These are phyloP conservation scores for Caenorhabditis sinica DNA, from an alignment of 2,888 invertebrate genomes.

Conservation along the genomic window DNA sequence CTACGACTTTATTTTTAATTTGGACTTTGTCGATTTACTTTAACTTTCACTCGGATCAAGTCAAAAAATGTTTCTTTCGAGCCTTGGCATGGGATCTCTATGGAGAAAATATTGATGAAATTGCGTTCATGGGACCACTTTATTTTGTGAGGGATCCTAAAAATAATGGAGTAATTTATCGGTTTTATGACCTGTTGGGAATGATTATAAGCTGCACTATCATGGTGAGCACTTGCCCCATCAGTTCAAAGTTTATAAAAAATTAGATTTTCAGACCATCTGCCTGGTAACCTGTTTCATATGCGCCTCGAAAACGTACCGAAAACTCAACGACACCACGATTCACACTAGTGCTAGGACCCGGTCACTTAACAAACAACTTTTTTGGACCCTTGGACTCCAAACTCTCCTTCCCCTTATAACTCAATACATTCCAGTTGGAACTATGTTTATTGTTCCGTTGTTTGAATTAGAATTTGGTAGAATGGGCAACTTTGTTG, in stretches of 20 bases:
- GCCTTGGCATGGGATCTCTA: constrained; percentile 26
- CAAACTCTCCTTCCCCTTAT: constrained; percentile 44
- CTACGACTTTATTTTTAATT: constrained; percentile 9
- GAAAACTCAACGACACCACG: constrained; percentile 33
- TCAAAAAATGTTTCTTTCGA: constrained; percentile 39
- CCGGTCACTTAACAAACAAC: constrained; percentile 36
- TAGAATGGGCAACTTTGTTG: constrained; percentile 36
- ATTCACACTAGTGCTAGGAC: constrained; percentile 41
- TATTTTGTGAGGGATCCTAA: constrained; percentile 26
- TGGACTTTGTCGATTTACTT: constrained; percentile 43
- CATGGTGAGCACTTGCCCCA: too few relatives aligned
- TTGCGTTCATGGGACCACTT: constrained; percentile 37
- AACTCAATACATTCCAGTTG: constrained; percentile 54
- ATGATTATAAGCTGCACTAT: constrained; percentile 28
- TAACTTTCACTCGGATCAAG: constrained; percentile 27
- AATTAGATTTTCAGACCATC: constrained; percentile 3
- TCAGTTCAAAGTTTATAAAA: too few relatives aligned
- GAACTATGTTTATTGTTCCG: constrained; percentile 41
- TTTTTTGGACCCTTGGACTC: constrained; percentile 51
- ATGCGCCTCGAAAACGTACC: constrained; percentile 45
- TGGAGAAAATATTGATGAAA: constrained; percentile 41
- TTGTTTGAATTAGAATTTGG: constrained; percentile 46
- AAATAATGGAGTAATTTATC: not conserved
- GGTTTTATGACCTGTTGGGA: constrained; percentile 28
- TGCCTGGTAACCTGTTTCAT: constrained; percentile 36